phyloP scores from a whole-genome alignment of 2,888 invertebrate genomes.

The Pandemis cinnamomeana region DNA sequence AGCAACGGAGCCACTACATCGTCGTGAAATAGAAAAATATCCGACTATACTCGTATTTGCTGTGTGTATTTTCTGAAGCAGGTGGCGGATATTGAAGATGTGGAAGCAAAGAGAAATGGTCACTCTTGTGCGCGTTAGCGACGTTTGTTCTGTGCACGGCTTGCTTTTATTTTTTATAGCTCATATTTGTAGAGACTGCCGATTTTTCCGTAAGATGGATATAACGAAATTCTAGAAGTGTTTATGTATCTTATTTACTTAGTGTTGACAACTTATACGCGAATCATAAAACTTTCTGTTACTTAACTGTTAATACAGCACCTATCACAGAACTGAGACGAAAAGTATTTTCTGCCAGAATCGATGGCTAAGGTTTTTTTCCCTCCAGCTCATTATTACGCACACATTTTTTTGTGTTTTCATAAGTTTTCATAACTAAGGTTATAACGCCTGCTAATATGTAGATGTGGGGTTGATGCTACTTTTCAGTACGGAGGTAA shows the following conservation, averaged over 20 bases:
- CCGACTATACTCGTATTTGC: conserved; percentile 22
- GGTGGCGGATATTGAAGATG: conserved; percentile 31
- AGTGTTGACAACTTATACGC: not conserved
- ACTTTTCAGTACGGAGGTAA: no score
- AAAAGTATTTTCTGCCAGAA: no score
- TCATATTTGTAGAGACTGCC: not conserved
- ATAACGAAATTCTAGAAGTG: not conserved
- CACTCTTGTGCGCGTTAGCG: conserved; percentile 12
- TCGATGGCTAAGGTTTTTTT: no score
- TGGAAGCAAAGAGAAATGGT: conserved; percentile 29
- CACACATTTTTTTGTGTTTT: no score
- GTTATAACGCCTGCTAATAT: no score
- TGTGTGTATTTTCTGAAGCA: conserved; percentile 25
- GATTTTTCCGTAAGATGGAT: not conserved
- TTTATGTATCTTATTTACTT: not conserved
- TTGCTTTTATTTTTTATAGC: not conserved
- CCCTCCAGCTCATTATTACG: no score
- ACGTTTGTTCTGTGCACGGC: conserved; percentile 6
- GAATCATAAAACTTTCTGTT: not conserved
- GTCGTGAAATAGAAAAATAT: conserved; percentile 21
- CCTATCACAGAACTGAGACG: no score
- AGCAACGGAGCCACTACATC: conserved; percentile 7
- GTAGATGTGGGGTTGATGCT: no score
- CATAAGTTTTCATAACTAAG: no score
- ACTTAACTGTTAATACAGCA: no score